These are phyloP conservation scores for Dicrostonyx torquatus DNA, from an alignment of 2,797 vertebrate genomes.

Conservation along the genomic window DNA sequence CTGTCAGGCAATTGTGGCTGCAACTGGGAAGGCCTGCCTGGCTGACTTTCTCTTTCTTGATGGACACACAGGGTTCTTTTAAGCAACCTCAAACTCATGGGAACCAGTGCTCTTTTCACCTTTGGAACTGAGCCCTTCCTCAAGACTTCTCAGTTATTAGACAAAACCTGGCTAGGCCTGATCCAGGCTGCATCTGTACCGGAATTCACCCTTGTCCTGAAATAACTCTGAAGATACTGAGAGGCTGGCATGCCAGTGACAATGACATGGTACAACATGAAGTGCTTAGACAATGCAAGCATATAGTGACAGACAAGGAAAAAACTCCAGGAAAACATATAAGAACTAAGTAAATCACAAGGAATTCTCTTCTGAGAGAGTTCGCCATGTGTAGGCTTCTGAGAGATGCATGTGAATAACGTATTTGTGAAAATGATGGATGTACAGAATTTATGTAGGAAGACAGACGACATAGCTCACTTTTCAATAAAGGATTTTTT, in stretches of 20 bases:
- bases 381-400: not conserved
- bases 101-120: not conserved
- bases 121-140: not conserved
- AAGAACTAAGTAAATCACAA: not conserved
- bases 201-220: not conserved
- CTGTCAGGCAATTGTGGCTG: not conserved
- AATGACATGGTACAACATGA: not conserved
- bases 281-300: not conserved
- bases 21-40: not conserved
- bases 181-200: not conserved
- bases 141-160: not conserved
- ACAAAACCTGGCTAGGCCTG: not conserved
- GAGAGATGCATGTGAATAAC: not conserved
- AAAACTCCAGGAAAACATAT: not conserved
- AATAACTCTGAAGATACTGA: not conserved
- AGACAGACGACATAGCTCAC: not conserved
- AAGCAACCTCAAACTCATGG: not conserved
- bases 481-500: not conserved
- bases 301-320: not conserved
- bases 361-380: conserved; percentile 8
- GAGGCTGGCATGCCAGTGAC: not conserved
- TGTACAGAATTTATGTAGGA: not conserved
- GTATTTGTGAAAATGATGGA: not conserved
- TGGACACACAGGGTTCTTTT: not conserved
- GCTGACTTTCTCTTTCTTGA: not conserved